A percentile compares a stretch with the other conserved stretches of the same genome.
Evolutionary conservation across 2,888 invertebrate species (phyloP).

Genomic region (Macrosiphum euphorbiae): DNA sequence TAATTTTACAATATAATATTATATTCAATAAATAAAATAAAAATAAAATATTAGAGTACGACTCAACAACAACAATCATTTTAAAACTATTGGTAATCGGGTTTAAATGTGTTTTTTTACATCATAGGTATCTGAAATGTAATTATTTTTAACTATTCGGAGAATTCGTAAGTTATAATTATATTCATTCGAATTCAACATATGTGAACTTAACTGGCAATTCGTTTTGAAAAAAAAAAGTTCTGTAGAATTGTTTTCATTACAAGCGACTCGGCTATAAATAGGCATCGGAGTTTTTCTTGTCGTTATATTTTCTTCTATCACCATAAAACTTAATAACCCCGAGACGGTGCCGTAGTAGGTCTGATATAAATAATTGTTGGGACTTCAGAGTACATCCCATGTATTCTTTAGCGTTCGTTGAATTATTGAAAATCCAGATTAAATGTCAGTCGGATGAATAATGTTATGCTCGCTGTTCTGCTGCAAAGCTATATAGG

Average conservation of each 20-base stretch:
- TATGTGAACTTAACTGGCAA: background rate
- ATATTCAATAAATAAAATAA: too few relatives aligned
- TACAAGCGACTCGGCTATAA: background rate
- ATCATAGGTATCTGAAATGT: background rate
- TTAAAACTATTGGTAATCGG: too few relatives aligned
- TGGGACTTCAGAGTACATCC: background rate
- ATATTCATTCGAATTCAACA: background rate
- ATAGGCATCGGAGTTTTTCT: background rate
- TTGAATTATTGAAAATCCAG: slow-evolving; percentile 27
- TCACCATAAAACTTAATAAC: background rate
- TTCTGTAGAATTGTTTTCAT: background rate
- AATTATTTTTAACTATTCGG: background rate
- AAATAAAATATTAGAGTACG: background rate
- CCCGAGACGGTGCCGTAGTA: background rate
- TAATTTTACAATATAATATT: too few relatives aligned
- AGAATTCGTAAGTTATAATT: background rate
- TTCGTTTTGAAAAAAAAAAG: background rate
- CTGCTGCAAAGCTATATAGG: background rate
- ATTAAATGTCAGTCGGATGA: slow-evolving; percentile 20
- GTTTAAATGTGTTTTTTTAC: background rate
- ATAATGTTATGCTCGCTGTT: background rate
- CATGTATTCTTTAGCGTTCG: background rate
- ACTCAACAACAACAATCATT: background rate
- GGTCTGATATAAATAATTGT: background rate
- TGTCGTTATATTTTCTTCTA: background rate